Conservation (phyloP, 2,113 vertebrate species). For the Myiozetetes cayanensis region DNA sequence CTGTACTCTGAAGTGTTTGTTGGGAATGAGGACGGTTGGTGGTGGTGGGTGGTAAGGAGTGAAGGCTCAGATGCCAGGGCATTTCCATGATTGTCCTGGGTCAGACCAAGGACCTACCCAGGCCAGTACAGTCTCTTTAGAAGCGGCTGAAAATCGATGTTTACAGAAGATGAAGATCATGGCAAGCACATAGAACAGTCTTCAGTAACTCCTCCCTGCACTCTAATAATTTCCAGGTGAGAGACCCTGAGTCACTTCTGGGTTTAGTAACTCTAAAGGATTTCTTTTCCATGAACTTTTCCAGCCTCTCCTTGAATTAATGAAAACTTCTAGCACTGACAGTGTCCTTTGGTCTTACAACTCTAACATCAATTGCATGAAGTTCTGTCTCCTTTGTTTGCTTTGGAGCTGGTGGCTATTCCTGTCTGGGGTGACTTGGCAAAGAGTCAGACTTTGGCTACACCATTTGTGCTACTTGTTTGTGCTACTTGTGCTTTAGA, state of each 20-base stretch:
- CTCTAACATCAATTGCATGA: background rate
- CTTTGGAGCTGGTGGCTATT: background rate
- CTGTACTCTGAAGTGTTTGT: background rate
- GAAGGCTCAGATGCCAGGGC: background rate
- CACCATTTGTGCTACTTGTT: background rate
- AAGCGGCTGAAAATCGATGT: background rate
- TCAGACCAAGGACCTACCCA: background rate
- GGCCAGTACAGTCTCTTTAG: background rate
- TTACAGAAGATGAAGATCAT: background rate
- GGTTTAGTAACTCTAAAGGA: background rate
- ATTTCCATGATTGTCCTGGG: background rate
- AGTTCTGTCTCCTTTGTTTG: background rate
- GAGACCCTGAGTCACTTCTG: background rate
- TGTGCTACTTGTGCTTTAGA: background rate
- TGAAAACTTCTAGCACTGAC: background rate
- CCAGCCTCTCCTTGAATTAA: background rate
- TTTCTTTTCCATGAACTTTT: background rate
- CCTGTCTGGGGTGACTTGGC: background rate
- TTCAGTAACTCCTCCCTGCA: background rate
- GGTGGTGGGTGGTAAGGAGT: background rate
- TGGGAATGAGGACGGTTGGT: accelerated
- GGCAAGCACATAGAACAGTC: background rate
- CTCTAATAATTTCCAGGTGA: background rate
- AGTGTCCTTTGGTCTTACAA: background rate
- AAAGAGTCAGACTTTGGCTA: background rate